Evolutionary conservation across 2,888 invertebrate genomes (phyloP).

Genomic region (Ceraclea dissimilis): DNA sequence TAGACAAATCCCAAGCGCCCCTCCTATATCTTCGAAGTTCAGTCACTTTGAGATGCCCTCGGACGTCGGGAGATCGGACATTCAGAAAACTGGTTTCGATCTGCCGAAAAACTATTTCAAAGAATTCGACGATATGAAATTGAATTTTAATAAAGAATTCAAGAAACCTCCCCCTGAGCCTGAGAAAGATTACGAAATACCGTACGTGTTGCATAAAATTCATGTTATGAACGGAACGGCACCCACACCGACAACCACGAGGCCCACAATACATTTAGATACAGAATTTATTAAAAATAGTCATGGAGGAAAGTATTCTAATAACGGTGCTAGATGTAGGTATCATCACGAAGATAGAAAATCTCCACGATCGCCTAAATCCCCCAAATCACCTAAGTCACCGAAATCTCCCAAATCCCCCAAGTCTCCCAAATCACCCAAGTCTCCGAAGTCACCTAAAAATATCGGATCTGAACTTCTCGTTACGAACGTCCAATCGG

Average conservation of each 20-base stretch:
- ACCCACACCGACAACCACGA: constrained; percentile 48
- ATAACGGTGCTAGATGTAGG: constrained; percentile 44
- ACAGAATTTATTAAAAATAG: constrained; percentile 32
- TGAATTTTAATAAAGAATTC: constrained; percentile 40
- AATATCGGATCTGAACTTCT: constrained; percentile 32
- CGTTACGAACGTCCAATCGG: constrained; percentile 38
- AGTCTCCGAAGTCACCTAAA: constrained; percentile 50
- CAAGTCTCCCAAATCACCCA: constrained; percentile 50
- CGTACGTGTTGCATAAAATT: constrained; percentile 76
- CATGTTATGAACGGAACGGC: constrained; percentile 83
- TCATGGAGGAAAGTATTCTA: constrained; percentile 34
- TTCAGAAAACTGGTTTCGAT: constrained; percentile 60
- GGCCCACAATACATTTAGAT: constrained; percentile 37
- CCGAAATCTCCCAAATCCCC: constrained; percentile 57
- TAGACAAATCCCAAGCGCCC: constrained; percentile 67
- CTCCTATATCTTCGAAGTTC: constrained; percentile 61
- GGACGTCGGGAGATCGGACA: constrained; percentile 42
- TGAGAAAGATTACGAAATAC: constrained; percentile 62
- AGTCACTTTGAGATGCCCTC: constrained; percentile 62
- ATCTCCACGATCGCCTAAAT: constrained; percentile 44
- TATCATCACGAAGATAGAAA: constrained; percentile 47
- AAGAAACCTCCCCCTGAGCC: constrained; percentile 38
- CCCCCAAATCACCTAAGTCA: constrained; percentile 58
- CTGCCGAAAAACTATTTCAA: constrained; percentile 67
- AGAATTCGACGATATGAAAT: constrained; percentile 54